A percentile compares a stretch with the other conserved stretches of the same genome.
These are phyloP conservation scores for Donacobius atricapilla DNA, from an alignment of 2,113 vertebrate species.

Conservation along the genomic window DNA sequence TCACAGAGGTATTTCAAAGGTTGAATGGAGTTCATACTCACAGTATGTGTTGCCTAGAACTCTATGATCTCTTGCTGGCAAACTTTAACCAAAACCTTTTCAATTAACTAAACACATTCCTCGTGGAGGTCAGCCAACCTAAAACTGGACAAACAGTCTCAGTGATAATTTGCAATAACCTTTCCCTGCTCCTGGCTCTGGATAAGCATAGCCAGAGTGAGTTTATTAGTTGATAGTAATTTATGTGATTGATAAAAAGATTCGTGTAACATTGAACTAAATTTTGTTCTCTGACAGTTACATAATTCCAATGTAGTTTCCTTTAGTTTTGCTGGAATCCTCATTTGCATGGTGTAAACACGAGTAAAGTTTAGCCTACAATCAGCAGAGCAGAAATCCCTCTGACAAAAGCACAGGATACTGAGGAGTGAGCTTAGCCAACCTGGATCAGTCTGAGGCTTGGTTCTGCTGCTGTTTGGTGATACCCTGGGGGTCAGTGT, in stretches of 20 bases:
- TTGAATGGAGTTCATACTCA: constrained; percentile 89
- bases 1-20: constrained; percentile 86
- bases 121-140: constrained; percentile 61
- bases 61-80: constrained; percentile 73
- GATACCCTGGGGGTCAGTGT: not conserved
- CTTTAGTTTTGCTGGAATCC: not conserved
- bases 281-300: not conserved
- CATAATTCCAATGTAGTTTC: not conserved
- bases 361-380: not conserved
- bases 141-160: constrained; percentile 59
- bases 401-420: not conserved
- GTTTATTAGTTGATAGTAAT: not conserved
- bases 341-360: not conserved
- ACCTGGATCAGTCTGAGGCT: not conserved
- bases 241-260: not conserved
- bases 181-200: not conserved
- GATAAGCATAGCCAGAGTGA: not conserved
- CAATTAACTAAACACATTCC: constrained; percentile 84
- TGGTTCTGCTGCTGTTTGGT: not conserved
- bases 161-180: constrained; percentile 41
- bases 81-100: constrained; percentile 83
- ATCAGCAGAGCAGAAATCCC: not conserved
- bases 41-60: constrained; percentile 87
- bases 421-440: too few species aligned
- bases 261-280: not conserved